Evolutionary conservation across 1,140 invertebrate species (phyloP).

Genomic region (Drosophila subobscura): DNA sequence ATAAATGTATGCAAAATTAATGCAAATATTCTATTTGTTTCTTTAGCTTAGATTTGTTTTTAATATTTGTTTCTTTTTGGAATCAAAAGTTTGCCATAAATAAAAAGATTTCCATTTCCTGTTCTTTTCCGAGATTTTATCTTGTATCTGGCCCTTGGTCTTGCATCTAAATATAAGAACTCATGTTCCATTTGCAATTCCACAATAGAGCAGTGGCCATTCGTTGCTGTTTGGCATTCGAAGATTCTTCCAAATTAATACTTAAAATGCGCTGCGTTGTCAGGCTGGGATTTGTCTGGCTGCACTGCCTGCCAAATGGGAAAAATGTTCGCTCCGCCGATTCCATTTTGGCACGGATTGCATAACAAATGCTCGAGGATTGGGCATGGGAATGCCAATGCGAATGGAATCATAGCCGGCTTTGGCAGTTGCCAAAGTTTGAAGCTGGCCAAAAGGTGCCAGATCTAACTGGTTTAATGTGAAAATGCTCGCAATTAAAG

Average conservation of each 20-base stretch:
- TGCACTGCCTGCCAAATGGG: conserved; percentile 63
- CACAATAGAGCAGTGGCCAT: conserved; percentile 22
- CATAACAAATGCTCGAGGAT: conserved; percentile 57
- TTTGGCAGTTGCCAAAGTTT: background rate
- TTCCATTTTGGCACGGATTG: conserved; percentile 64
- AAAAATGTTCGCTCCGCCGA: conserved; percentile 62
- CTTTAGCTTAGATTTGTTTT: background rate
- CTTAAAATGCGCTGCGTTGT: conserved; percentile 74
- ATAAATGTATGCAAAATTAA: no score
- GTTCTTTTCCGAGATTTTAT: background rate
- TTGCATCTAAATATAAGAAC: no score
- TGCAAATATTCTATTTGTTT: no score
- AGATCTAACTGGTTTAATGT: conserved; percentile 40
- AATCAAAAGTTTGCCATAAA: background rate
- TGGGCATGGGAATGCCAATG: conserved; percentile 1
- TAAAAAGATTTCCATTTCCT: no score
- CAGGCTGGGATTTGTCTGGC: conserved; percentile 72
- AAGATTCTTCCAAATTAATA: conserved; percentile 66
- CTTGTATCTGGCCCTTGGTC: no score
- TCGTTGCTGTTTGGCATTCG: conserved; percentile 7
- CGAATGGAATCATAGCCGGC: background rate
- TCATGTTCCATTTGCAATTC: no score
- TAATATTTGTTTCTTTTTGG: no score
- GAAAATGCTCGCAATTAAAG: conserved; percentile 43
- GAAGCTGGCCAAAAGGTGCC: background rate